Evolutionary conservation across 2,113 vertebrate genomes (phyloP), one percentile per base, ranked within the genome.

Genomic region (Dromas ardeola): DNA sequence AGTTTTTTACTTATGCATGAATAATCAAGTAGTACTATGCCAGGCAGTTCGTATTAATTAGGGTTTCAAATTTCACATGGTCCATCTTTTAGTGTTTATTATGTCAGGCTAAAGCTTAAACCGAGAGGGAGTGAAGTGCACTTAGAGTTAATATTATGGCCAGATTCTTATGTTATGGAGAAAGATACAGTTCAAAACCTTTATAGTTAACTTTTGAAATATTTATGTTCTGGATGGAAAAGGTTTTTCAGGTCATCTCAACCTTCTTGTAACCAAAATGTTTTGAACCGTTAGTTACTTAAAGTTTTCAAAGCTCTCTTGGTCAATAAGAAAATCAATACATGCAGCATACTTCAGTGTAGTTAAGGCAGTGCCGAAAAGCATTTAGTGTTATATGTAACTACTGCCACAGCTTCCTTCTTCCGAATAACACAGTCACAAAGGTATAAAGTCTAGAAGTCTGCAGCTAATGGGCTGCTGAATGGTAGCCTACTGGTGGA

Each of bases 211-310:
- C 50, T 92, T 91, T 86, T 83, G 61, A 93, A 80, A 86, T 81
- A 94, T 89, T 87, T 94, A 50, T 95, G 34, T 81, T 95, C 17
- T 1, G 27, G 7, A 7, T 84, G 17, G 70, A 88, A 94, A 96
- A 88, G 50, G 49, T 55, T 63, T 17, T 77, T 74, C 84, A 94
- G 79, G 74, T 63, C 21, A 55, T 79, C 76, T 96, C n/a, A 25
- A 32, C 40, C 36, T 86, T 91, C 81, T 94, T 96, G 82, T 91
- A 85, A 90, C 82, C 18, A n/a, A 65, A 86, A 65, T 82, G 42
- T 89, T 97, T 95, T 95, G 76, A 95, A 95, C 69, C 49, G 89
- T 78, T 70, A 66, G 72, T 90, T 95, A 47, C 69, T 92, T 97
- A 55, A 97, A 90, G 43, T 81, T 79, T 82, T 29, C 30, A 72